These are phyloP conservation scores for Eptesicus fuscus DNA, from an alignment of 2,113 vertebrate genomes.

Conservation along the genomic window DNA sequence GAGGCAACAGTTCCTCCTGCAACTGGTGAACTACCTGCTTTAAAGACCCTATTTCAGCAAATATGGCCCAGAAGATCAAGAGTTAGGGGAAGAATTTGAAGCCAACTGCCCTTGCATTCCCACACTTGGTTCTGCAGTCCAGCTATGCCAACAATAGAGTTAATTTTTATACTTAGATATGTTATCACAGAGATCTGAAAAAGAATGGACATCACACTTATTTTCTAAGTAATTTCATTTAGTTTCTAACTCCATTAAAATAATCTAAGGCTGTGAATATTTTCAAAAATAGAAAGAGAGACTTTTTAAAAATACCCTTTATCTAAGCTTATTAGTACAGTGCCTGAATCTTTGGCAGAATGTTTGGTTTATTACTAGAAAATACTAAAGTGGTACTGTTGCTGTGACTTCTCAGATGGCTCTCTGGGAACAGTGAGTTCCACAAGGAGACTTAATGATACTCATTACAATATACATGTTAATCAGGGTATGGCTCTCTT, in stretches of 20 bases:
- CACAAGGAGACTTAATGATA: neutral
- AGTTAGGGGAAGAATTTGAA: neutral
- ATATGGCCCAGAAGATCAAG: neutral
- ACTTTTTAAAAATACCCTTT: neutral
- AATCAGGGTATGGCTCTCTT: neutral
- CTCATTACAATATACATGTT: neutral
- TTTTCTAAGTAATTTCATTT: neutral
- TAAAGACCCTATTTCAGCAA: neutral
- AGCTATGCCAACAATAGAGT: neutral
- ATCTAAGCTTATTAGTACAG: too few species aligned
- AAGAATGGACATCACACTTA: neutral
- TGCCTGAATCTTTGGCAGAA: too few species aligned
- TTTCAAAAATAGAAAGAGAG: neutral
- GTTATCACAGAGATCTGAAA: neutral
- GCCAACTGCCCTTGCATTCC: neutral
- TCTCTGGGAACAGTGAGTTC: neutral
- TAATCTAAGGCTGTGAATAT: neutral
- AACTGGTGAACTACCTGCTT: neutral
- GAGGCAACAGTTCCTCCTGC: neutral
- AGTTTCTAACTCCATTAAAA: neutral
- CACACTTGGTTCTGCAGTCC: neutral
- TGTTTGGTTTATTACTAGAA: too few species aligned
- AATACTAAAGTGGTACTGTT: too few species aligned
- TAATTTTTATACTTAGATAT: neutral
- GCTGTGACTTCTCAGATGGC: neutral